Conservation (phyloP, 2,113 vertebrate genomes). For the Panthera uncia region DNA sequence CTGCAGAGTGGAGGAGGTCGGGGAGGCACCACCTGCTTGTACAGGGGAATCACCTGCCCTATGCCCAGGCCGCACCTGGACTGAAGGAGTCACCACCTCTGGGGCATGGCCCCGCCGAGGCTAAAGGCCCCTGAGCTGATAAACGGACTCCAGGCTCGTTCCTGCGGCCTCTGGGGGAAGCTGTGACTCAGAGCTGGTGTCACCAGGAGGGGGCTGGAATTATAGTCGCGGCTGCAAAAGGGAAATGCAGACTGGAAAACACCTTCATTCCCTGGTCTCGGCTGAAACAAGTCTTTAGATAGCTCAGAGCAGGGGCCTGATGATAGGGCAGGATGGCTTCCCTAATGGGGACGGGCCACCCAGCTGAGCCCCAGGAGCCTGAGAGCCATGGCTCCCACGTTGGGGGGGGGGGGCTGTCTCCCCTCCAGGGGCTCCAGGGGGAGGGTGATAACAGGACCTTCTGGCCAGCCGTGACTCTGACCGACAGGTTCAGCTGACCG, state of each 20-base stretch:
- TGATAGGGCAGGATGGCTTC: rapidly evolving
- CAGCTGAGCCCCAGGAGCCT: background rate
- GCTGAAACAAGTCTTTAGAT: background rate
- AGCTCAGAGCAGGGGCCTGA: no score
- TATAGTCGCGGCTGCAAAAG: background rate
- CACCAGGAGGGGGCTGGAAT: background rate
- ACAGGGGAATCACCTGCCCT: background rate
- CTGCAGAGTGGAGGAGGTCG: background rate
- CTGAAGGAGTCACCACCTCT: background rate
- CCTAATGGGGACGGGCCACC: no score
- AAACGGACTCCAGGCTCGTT: background rate
- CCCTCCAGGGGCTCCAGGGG: background rate
- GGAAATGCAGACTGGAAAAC: background rate
- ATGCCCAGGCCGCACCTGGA: background rate
- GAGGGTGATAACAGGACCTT: background rate
- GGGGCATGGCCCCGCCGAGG: background rate
- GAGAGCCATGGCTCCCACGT: background rate
- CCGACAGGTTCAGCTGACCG: rapidly evolving
- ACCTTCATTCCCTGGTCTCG: background rate
- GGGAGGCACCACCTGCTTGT: background rate
- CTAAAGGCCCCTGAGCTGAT: background rate
- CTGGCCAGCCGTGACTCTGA: background rate
- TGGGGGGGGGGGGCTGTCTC: background rate
- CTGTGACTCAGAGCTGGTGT: background rate
- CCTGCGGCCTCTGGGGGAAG: background rate